Base-by-base conservation (phyloP, 2,113 vertebrate genomes). In the Terrapene triunguis region DNA sequence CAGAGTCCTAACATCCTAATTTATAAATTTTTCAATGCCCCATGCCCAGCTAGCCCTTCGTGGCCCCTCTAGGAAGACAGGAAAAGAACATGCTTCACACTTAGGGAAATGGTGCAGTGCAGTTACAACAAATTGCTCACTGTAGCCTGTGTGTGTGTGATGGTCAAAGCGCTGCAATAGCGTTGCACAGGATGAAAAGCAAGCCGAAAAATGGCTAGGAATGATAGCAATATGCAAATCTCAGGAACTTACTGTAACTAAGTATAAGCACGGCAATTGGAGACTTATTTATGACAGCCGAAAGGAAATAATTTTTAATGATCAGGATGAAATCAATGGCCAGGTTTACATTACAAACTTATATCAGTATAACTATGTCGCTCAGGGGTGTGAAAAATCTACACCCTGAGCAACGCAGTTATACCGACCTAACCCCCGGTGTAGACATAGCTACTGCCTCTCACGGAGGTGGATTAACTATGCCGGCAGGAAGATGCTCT, bases 31-130 rank as follows among this genome's bases (percentile, higher is more conserved):
- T 78, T 80, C 42, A 57, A 57, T 50, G 32, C 57, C 8, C 1
- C 2, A 29, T 44, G 13, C 35, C 69, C 44, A 74, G 80, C 84
- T 91, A 0, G 0, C 54, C 32, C 51, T 3, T 2, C 10, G 2
- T 11, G 42, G 83, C 50, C 79, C 42, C 65, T 13, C 44, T 27
- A 47, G 42, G 27, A 25, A 57, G 89, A 85, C 5, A 50, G 65
- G 82, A 47, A 55, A 69, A 91, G 32, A 27, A 13, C 57, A 47
- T 7, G 38, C 2, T 27, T 47, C 50, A 78, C 21, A 14, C 80
- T 81, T 86, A 19, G 42, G 90, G 87, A 16, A 13, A 84, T 21
- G 48, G 35, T 2, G 25, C n/a, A 90, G 24, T 62, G 42, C 1
- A 17, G 85, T 19, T 51, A 59, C 17, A 48, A 82, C 8, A 72